A percentile compares a stretch with the other conserved stretches of the same genome.
phyloP scores from a whole-genome alignment of 1,140 invertebrate species.

The Formica exsecta region DNA sequence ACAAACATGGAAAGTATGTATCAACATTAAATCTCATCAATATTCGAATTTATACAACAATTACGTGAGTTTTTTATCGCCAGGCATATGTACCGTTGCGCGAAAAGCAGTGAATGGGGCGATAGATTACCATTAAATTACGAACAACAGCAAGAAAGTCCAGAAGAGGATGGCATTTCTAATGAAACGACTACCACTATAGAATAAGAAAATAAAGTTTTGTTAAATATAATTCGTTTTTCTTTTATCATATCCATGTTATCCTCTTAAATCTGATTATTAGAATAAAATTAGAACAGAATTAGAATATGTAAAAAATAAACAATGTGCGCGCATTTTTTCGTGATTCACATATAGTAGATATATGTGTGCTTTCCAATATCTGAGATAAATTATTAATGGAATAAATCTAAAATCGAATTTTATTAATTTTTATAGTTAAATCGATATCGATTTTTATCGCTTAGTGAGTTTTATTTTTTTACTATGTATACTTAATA shows the following conservation, averaged over 20 bases:
- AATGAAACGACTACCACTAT: neutral
- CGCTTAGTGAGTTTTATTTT: too few relatives aligned
- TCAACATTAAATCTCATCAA: conserved; percentile 49
- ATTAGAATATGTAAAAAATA: neutral
- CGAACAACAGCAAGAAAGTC: conserved; percentile 41
- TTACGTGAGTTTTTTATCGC: conserved; percentile 67
- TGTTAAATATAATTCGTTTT: conserved; percentile 23
- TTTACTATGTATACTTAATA: too few relatives aligned
- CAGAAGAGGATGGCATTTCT: neutral
- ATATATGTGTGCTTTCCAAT: too few relatives aligned
- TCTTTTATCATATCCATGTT: neutral
- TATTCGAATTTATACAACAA: conserved; percentile 5
- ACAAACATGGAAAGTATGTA: conserved; percentile 90
- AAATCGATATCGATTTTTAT: too few relatives aligned
- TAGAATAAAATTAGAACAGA: neutral
- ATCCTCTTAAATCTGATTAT: neutral
- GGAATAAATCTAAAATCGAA: too few relatives aligned
- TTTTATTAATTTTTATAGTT: too few relatives aligned
- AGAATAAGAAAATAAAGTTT: conserved; percentile 42
- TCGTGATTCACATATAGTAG: too few relatives aligned
- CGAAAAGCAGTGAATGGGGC: conserved; percentile 90
- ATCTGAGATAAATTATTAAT: too few relatives aligned
- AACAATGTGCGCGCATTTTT: too few relatives aligned
- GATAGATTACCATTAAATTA: conserved; percentile 90
- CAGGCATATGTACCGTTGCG: conserved; percentile 90